phyloP scores from a whole-genome alignment of 2,113 vertebrate species.

The Salminus brasiliensis region DNA sequence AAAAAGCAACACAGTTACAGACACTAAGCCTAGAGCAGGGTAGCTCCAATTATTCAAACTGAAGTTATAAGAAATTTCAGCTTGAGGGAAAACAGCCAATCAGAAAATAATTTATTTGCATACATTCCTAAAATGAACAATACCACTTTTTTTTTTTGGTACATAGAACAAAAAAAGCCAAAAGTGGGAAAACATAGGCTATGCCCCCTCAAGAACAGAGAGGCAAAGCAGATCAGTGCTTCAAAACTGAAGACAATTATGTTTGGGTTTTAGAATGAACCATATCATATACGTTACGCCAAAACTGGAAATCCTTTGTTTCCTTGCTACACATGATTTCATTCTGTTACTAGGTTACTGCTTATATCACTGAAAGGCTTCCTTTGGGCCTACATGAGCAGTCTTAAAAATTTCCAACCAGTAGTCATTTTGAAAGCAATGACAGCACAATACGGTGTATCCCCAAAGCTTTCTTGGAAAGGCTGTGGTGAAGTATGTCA shows the following conservation, averaged over 20 bases:
- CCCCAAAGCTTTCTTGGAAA: conserved; percentile 30
- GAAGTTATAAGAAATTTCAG: no score
- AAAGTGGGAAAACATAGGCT: no score
- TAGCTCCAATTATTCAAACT: no score
- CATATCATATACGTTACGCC: background rate
- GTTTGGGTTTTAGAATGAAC: background rate
- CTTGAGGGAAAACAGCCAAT: no score
- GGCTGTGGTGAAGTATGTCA: conserved; percentile 23
- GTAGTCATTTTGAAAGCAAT: conserved; percentile 25
- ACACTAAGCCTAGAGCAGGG: no score
- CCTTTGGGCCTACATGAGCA: background rate
- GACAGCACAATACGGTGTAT: conserved; percentile 26
- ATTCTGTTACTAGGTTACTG: background rate
- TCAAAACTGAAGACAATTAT: background rate
- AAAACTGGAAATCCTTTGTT: background rate
- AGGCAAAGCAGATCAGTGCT: no score
- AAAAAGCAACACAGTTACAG: no score
- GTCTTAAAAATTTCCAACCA: conserved; percentile 21
- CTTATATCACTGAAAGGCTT: background rate
- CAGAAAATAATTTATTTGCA: no score
- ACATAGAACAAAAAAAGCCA: no score
- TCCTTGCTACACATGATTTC: background rate
- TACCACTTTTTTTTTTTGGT: no score
- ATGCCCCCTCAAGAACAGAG: no score
- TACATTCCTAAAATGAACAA: no score